Conservation (phyloP, 1,140 invertebrate genomes). For the Diorhabda elongata region DNA sequence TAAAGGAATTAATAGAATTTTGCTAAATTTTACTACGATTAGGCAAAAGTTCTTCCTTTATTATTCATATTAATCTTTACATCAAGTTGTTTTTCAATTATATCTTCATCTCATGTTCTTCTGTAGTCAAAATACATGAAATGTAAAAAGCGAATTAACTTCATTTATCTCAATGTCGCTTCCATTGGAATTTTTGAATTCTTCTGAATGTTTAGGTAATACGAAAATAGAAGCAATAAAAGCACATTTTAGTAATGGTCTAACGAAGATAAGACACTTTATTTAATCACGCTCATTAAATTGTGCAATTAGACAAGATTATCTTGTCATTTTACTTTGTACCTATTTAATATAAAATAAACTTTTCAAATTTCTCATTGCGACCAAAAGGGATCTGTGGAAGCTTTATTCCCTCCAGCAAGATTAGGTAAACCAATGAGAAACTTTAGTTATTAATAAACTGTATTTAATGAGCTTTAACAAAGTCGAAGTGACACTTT, state of each 20-base stretch:
- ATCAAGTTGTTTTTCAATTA: too few species aligned
- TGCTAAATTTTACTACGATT: too few species aligned
- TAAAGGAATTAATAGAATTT: too few species aligned
- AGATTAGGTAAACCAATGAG: conserved; percentile 1
- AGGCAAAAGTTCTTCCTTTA: too few species aligned
- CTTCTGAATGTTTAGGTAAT: too few species aligned
- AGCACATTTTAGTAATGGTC: not conserved
- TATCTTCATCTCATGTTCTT: too few species aligned
- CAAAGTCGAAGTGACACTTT: not conserved
- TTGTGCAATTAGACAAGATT: not conserved
- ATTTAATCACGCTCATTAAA: not conserved
- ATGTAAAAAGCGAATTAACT: too few species aligned
- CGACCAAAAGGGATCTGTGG: not conserved
- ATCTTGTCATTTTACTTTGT: conserved; percentile 2
- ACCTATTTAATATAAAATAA: not conserved
- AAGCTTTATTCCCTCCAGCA: not conserved
- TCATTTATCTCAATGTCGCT: too few species aligned
- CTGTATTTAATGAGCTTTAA: not conserved
- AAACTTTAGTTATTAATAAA: not conserved
- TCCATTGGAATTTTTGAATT: too few species aligned
- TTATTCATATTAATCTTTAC: too few species aligned
- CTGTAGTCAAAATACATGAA: too few species aligned
- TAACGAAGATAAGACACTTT: not conserved
- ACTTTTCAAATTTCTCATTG: not conserved
- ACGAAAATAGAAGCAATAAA: not conserved